phyloP scores from a whole-genome alignment of 23 tunicate genomes.

The Aplidium turbinatum region DNA sequence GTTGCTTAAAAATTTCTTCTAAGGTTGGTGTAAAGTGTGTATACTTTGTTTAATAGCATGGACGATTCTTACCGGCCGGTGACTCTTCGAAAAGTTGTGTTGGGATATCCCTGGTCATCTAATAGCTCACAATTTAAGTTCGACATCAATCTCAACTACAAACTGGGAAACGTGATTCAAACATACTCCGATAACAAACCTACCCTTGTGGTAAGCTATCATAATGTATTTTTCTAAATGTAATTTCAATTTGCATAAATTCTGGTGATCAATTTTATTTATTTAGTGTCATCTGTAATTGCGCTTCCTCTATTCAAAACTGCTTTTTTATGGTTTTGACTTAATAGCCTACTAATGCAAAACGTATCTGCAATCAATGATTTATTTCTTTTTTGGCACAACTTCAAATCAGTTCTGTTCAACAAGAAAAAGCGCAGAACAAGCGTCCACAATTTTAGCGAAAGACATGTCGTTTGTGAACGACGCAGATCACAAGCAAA shows the following conservation, averaged over 20 bases:
- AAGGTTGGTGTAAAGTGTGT: too few species aligned
- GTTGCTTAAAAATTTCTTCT: too few species aligned
- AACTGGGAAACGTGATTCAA: slow-evolving; percentile 68
- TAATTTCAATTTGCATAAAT: background rate
- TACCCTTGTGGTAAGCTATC: slow-evolving; percentile 63
- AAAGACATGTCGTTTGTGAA: slow-evolving; percentile 35
- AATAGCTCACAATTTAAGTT: slow-evolving; percentile 81
- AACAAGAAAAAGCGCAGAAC: slow-evolving; percentile 84
- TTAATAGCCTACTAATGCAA: too few species aligned
- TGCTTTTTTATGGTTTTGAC: background rate
- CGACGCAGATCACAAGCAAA: slow-evolving; percentile 51
- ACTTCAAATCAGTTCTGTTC: slow-evolving; percentile 55
- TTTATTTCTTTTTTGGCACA: too few species aligned
- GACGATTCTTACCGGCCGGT: slow-evolving; percentile 75
- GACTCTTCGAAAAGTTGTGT: slow-evolving; percentile 55
- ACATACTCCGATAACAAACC: slow-evolving; percentile 81
- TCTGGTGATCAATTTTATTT: background rate
- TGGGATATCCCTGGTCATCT: slow-evolving; percentile 85
- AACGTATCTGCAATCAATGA: too few species aligned
- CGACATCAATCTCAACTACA: slow-evolving; percentile 83
- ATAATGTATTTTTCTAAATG: background rate
- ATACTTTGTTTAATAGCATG: too few species aligned
- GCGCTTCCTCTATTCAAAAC: background rate
- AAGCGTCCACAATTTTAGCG: slow-evolving; percentile 66
- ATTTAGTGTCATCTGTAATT: background rate